phyloP scores from a whole-genome alignment of 2,888 invertebrate species.

The Apamea crenata region DNA sequence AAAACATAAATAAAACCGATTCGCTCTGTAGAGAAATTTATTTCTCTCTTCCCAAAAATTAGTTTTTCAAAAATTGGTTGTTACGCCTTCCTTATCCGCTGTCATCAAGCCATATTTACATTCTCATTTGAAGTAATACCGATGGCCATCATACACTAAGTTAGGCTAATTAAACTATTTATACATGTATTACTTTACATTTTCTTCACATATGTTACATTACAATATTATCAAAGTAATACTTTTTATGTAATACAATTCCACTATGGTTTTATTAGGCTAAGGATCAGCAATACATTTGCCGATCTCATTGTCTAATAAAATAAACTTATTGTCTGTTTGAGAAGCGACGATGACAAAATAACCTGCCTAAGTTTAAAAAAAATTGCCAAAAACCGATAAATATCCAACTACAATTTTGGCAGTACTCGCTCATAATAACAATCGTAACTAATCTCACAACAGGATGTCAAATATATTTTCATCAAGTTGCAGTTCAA shows the following conservation, averaged over 20 bases:
- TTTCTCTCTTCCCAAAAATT: not conserved
- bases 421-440: conserved; percentile 50
- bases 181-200: conserved; percentile 77
- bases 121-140: conserved; percentile 66
- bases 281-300: conserved; percentile 49
- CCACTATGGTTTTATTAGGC: conserved; percentile 58
- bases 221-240: conserved; percentile 79
- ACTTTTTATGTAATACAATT: conserved; percentile 85
- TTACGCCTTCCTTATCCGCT: conserved; percentile 26
- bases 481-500: conserved; percentile 32
- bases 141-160: conserved; percentile 67
- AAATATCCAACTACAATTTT: conserved; percentile 41
- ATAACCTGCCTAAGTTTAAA: conserved; percentile 53
- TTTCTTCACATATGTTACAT: conserved; percentile 71
- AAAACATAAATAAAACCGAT: conserved; percentile 57
- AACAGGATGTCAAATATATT: conserved; percentile 41
- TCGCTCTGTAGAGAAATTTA: conserved; percentile 20
- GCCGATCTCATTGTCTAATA: conserved; percentile 36
- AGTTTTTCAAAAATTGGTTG: conserved; percentile 56
- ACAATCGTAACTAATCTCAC: conserved; percentile 49
- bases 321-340: conserved; percentile 65
- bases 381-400: conserved; percentile 48
- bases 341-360: conserved; percentile 56
- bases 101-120: conserved; percentile 73
- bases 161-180: conserved; percentile 70